These are phyloP conservation scores for Potorous gilbertii DNA, from an alignment of 2,797 vertebrate genomes.

Conservation along the genomic window DNA sequence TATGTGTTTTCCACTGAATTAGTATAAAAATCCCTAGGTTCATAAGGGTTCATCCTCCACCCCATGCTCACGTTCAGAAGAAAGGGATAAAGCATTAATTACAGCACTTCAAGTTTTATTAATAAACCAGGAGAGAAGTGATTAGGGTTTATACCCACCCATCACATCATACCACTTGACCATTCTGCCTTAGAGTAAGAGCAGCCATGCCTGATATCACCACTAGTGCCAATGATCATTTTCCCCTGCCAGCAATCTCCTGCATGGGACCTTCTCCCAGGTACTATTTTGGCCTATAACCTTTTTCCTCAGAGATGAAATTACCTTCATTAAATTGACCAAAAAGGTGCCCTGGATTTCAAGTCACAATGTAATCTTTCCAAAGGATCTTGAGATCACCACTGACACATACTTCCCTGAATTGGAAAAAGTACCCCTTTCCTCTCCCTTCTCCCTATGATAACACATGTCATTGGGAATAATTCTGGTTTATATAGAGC, in stretches of 20 bases:
- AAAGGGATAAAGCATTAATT: neutral
- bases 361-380: neutral
- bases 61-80: neutral
- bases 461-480: neutral
- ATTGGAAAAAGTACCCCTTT: neutral
- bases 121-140: neutral
- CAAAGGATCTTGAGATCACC: neutral
- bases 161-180: neutral
- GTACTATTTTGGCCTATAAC: neutral
- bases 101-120: neutral
- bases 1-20: neutral
- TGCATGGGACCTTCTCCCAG: too few relatives aligned
- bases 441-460: neutral
- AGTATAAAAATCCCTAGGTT: neutral
- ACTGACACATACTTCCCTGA: neutral
- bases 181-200: neutral
- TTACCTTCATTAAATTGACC: neutral
- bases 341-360: neutral
- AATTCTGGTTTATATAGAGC: too few relatives aligned
- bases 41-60: neutral
- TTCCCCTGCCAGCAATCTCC: neutral
- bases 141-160: neutral
- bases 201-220: neutral
- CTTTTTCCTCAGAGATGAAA: neutral
- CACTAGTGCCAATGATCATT: neutral